Evolutionary conservation across 2,113 vertebrate species (phyloP), one percentile per base, ranked within the genome.

Genomic region (Pavo muticus): DNA sequence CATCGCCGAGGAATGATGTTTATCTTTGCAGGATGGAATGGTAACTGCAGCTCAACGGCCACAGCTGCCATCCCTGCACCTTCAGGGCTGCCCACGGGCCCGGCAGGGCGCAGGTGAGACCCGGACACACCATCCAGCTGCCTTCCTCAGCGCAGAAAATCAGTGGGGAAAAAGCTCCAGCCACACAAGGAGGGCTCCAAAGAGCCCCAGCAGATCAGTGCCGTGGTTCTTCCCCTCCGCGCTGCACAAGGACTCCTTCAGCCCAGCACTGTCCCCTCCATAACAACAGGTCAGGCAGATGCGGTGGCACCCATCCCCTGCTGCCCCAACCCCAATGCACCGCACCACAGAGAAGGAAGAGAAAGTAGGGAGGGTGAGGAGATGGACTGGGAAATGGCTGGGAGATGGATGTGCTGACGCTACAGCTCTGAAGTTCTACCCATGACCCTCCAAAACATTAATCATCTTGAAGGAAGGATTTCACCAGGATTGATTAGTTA

Each of bases 171-270:
- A 6, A 11, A 32, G 30, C 30, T 32, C 54, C 56, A n/a, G 30
- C 11, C 56, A 11, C 19, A 59, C 18, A 18, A n/a, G 30, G 15
- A 47, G 20, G 39, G n/a, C 32, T 61, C 76, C 63, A 11, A 8
- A 1, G 0, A 0, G 0, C 69, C 25, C 63, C 8, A 9, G 42
- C 23, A 64, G 56, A 27, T n/a, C 30, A 4, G 10, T 0, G 23
- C 42, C 8, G 39, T 11, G 35, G 10, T 40, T 8, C 6, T 9
- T 5, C 44, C 9, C 16, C 20, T 48, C 12, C 54, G 16, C 47
- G 32, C 42, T 9, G 11, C 7, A 10, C 1, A 0, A 11, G 23
- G 20, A 48, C 60, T 67, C 50, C 79, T 50, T 35, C 32, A 19
- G 47, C 0, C 61, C 40, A 3, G 25, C 17, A 47, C 39, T 10